Percentiles rank a stretch among this genome's conserved stretches.
phyloP scores from a whole-genome alignment of 1,140 invertebrate species.

The Leptinotarsa texana region DNA sequence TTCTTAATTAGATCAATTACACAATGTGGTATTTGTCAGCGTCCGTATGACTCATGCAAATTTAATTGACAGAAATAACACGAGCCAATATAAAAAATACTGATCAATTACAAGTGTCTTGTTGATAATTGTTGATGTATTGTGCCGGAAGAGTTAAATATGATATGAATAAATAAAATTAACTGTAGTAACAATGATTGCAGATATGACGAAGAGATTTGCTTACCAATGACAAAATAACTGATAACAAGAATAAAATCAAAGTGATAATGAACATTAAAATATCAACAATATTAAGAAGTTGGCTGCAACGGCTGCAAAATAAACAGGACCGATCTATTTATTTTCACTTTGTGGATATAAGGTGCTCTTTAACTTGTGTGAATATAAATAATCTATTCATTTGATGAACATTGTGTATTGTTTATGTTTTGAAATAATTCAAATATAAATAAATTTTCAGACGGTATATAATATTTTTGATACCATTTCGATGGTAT shows the following conservation, averaged over 20 bases:
- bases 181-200: too few species aligned
- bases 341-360: too few species aligned
- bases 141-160: neutral
- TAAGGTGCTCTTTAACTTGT: too few species aligned
- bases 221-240: too few species aligned
- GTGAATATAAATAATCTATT: too few species aligned
- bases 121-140: slow-evolving; percentile 12
- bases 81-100: slow-evolving; percentile 7
- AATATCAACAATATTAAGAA: too few species aligned
- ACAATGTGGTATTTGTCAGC: slow-evolving; percentile 15
- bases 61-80: slow-evolving; percentile 10
- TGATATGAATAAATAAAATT: neutral
- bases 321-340: too few species aligned
- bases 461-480: slow-evolving; percentile 1
- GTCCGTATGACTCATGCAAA: slow-evolving; percentile 11
- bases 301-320: too few species aligned
- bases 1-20: slow-evolving; percentile 23
- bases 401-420: neutral
- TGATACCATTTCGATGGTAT: slow-evolving; percentile 20
- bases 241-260: too few species aligned
- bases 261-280: too few species aligned
- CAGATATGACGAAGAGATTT: too few species aligned
- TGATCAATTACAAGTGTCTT: neutral
- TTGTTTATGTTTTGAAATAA: neutral
- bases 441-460: neutral